These are phyloP conservation scores for Pangasianodon gigas DNA, from an alignment of 2,113 vertebrate genomes.

Conservation along the genomic window DNA sequence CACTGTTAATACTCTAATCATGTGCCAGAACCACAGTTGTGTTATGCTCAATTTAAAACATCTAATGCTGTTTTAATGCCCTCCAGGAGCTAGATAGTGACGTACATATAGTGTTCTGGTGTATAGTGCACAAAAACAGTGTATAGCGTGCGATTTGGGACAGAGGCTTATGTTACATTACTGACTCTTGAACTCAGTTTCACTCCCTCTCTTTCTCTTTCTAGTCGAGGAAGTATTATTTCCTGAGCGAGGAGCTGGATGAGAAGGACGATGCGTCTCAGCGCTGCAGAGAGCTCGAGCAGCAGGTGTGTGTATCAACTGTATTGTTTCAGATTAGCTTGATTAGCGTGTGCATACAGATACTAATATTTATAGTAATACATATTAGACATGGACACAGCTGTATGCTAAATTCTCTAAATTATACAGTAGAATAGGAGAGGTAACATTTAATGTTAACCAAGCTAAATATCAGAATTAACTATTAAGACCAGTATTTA, in stretches of 20 bases:
- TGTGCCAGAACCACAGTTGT: not conserved
- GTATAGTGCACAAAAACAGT: not conserved
- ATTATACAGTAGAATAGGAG: not conserved
- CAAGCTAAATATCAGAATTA: not conserved
- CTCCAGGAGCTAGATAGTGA: not conserved
- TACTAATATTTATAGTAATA: not conserved
- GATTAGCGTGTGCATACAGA: not conserved
- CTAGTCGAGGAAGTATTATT: slow-evolving; percentile 91
- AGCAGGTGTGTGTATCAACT: slow-evolving; percentile 76
- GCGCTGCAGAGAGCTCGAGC: slow-evolving; percentile 80
- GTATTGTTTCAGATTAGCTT: not conserved
- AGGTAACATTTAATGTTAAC: not conserved
- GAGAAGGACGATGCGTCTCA: slow-evolving; percentile 76
- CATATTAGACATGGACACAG: too few species aligned
- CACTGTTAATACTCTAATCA: not conserved
- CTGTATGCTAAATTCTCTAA: not conserved
- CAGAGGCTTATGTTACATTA: not conserved
- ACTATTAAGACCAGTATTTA: not conserved
- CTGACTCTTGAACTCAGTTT: not conserved
- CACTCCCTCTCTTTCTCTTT: not conserved
- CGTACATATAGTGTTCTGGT: not conserved
- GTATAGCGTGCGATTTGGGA: not conserved
- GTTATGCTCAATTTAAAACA: not conserved
- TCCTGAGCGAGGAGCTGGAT: slow-evolving; percentile 83
- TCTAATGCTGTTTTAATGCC: too few species aligned